Conservation (phyloP, 1,140 invertebrate genomes). For the Aporrectodea caliginosa region DNA sequence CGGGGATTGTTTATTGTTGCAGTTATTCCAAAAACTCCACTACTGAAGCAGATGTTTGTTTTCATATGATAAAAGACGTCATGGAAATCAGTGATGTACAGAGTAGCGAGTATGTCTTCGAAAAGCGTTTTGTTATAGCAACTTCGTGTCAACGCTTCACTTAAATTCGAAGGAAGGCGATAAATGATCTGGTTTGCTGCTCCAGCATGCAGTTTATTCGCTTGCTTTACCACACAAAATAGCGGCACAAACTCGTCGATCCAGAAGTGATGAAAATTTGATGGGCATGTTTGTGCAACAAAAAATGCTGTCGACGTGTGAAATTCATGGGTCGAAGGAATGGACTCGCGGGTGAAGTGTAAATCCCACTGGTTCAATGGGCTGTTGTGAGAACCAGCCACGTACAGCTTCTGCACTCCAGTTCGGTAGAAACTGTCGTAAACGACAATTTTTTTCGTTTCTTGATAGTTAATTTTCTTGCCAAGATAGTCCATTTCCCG, state of each 20-base stretch:
- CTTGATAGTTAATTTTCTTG: neutral
- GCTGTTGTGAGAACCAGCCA: neutral
- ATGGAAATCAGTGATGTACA: slow-evolving; percentile 7
- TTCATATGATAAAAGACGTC: slow-evolving; percentile 15
- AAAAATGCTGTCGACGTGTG: slow-evolving; percentile 14
- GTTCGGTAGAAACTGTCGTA: slow-evolving; percentile 18
- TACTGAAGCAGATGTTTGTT: slow-evolving; percentile 9
- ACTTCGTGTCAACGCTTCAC: neutral
- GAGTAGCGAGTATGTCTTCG: slow-evolving; percentile 13
- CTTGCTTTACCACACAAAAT: slow-evolving; percentile 10
- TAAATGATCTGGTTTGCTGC: slow-evolving; percentile 8
- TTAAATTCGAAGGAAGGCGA: neutral
- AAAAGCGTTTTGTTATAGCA: slow-evolving; percentile 12
- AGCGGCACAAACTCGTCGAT: slow-evolving; percentile 18
- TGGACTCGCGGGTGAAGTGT: neutral
- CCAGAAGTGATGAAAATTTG: slow-evolving; percentile 27
- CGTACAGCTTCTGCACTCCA: neutral
- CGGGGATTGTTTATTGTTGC: neutral
- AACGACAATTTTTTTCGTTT: slow-evolving; percentile 18
- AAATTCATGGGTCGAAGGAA: neutral
- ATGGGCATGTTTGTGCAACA: neutral
- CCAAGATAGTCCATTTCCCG: neutral
- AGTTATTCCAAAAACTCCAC: slow-evolving; percentile 24
- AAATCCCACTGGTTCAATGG: slow-evolving; percentile 11
- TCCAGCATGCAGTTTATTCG: slow-evolving; percentile 1